Evolutionary conservation across 2,113 vertebrate species (phyloP).

Genomic region (Platichthys stellatus): DNA sequence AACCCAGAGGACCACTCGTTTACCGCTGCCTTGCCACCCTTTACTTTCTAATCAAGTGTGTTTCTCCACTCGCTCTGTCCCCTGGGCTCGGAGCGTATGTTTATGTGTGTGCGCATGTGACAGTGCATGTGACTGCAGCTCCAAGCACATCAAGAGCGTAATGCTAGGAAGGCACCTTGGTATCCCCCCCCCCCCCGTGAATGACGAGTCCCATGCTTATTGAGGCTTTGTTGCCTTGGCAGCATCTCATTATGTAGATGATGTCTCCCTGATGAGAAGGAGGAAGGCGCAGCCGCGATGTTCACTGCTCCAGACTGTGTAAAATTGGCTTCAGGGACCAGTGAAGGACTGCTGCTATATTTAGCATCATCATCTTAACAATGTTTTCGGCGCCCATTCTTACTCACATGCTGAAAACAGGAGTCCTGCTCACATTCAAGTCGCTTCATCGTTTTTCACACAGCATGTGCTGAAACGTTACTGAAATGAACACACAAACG

Average conservation of each 20-base stretch:
- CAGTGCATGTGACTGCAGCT: slow-evolving; percentile 3
- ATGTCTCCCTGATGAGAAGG: slow-evolving; percentile 69
- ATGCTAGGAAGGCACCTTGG: slow-evolving; percentile 48
- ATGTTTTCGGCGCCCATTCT: slow-evolving; percentile 53
- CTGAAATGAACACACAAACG: background rate
- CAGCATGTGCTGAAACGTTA: slow-evolving; percentile 26
- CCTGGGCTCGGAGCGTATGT: slow-evolving; percentile 6
- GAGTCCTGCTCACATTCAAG: slow-evolving; percentile 46
- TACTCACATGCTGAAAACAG: slow-evolving; percentile 58
- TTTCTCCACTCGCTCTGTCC: slow-evolving; percentile 29
- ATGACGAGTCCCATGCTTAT: slow-evolving; percentile 58
- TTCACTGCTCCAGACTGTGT: slow-evolving; percentile 75
- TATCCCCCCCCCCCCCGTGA: slow-evolving; percentile 51
- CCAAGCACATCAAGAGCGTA: slow-evolving; percentile 8
- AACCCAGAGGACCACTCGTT: slow-evolving; percentile 35
- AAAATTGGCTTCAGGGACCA: slow-evolving; percentile 76
- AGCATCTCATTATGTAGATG: slow-evolving; percentile 80
- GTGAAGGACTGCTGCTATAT: slow-evolving; percentile 73
- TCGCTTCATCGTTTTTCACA: slow-evolving; percentile 45
- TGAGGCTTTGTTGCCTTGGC: slow-evolving; percentile 74
- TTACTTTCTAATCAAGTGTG: slow-evolving; percentile 48
- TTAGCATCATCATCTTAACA: slow-evolving; percentile 71
- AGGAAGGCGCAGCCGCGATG: slow-evolving; percentile 66
- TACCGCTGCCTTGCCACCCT: slow-evolving; percentile 33
- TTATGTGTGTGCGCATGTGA: slow-evolving; percentile 1